These are phyloP conservation scores for Dryas iulia DNA, from an alignment of 1,140 invertebrate genomes.

Conservation along the genomic window DNA sequence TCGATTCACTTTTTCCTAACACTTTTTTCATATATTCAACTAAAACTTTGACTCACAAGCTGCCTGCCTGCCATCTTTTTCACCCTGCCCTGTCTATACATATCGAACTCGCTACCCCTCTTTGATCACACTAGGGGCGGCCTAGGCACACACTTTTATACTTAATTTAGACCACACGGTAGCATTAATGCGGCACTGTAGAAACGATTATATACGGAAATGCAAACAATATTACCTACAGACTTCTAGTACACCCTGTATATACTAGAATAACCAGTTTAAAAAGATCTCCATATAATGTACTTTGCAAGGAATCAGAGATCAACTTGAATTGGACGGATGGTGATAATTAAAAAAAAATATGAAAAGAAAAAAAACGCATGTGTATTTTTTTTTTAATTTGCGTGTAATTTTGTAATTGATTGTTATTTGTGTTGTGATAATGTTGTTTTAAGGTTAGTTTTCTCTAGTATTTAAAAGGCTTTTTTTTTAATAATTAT, in stretches of 20 bases:
- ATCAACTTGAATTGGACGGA: background rate
- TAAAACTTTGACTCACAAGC: no score
- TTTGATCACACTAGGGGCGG: constrained; percentile 55
- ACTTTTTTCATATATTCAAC: no score
- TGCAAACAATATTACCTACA: constrained; percentile 27
- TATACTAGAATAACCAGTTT: background rate
- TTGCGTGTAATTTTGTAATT: background rate
- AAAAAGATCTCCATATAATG: background rate
- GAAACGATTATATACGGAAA: constrained; percentile 37
- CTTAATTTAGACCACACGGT: constrained; percentile 60
- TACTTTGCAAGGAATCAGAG: background rate
- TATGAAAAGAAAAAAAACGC: background rate
- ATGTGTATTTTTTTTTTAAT: background rate
- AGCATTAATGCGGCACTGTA: constrained; percentile 49
- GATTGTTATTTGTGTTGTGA: background rate
- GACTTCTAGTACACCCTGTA: background rate
- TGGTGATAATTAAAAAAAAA: background rate
- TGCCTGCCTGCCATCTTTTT: no score
- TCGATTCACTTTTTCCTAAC: no score
- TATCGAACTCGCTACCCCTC: constrained; percentile 27
- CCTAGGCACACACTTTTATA: constrained; percentile 55
- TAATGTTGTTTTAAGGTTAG: background rate
- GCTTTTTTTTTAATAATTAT: background rate
- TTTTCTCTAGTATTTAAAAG: background rate
- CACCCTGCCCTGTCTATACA: constrained; percentile 23